Conservation (phyloP, 2,797 vertebrate species). For the Megaceryle alcyon region DNA sequence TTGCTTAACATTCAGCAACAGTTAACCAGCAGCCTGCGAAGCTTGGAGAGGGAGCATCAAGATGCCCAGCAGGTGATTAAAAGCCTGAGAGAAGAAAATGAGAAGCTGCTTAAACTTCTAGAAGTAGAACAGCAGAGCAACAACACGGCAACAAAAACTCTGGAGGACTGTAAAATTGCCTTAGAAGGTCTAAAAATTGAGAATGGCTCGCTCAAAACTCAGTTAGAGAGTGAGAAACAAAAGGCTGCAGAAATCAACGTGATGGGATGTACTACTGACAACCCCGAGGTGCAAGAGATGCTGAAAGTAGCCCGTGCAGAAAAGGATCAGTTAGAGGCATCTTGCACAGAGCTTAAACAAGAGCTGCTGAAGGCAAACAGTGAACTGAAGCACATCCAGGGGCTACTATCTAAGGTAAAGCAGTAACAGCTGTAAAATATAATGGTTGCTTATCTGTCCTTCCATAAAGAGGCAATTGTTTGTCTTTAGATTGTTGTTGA, state of each 20-base stretch:
- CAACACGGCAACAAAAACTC: constrained; percentile 64
- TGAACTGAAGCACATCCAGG: constrained; percentile 82
- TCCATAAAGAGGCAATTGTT: not conserved
- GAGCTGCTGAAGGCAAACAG: constrained; percentile 86
- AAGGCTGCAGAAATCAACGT: constrained; percentile 84
- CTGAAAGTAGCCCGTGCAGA: constrained; percentile 86
- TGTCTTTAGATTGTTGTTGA: not conserved
- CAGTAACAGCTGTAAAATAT: not conserved
- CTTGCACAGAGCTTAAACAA: constrained; percentile 86
- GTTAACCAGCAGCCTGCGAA: constrained; percentile 89
- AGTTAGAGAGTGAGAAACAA: constrained; percentile 89
- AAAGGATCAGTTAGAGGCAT: constrained; percentile 86
- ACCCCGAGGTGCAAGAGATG: constrained; percentile 85
- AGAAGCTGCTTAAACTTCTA: constrained; percentile 80
- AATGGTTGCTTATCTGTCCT: not conserved
- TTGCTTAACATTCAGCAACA: constrained; percentile 95
- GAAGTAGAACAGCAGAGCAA: constrained; percentile 80
- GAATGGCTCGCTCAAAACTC: constrained; percentile 86
- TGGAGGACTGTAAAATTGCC: constrained; percentile 82
- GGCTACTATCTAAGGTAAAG: constrained; percentile 86
- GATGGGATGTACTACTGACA: constrained; percentile 74
- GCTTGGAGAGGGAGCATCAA: constrained; percentile 90
- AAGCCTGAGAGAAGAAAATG: constrained; percentile 85
- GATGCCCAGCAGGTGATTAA: constrained; percentile 82
- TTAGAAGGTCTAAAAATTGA: constrained; percentile 86